Evolutionary conservation across 1,140 invertebrate species (phyloP).

Genomic region (Heliconius hewitsoni): DNA sequence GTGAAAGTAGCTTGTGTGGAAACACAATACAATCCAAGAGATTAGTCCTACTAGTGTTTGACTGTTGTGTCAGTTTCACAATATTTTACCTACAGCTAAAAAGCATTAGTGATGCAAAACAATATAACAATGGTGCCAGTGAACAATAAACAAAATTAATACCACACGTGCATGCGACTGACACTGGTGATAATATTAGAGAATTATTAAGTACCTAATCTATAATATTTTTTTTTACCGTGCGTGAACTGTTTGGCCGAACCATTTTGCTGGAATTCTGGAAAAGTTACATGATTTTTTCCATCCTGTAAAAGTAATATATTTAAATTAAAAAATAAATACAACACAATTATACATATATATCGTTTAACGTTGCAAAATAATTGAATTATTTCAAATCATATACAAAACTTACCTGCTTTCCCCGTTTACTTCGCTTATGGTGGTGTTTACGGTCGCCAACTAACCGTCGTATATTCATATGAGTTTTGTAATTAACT

Average conservation of each 20-base stretch:
- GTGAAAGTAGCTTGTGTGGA: constrained; percentile 19
- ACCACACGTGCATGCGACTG: constrained; percentile 79
- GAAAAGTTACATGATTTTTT: constrained; percentile 93
- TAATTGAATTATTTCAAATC: not conserved
- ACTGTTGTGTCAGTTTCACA: not conserved
- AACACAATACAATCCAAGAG: constrained; percentile 3
- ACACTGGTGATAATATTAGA: constrained; percentile 78
- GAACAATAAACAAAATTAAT: constrained; percentile 46
- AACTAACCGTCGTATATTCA: constrained; percentile 93
- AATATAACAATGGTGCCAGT: constrained; percentile 35
- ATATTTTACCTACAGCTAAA: constrained; percentile 1
- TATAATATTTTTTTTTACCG: constrained; percentile 87
- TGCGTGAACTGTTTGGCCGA: constrained; percentile 92
- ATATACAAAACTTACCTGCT: constrained; percentile 81
- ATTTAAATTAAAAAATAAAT: not conserved
- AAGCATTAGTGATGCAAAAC: constrained; percentile 30
- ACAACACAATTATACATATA: too few relatives aligned
- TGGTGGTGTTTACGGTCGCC: constrained; percentile 91
- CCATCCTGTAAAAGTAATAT: constrained; percentile 83
- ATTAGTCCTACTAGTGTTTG: not conserved
- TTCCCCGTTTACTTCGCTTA: constrained; percentile 90
- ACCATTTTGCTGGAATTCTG: constrained; percentile 92
- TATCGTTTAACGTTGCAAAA: not conserved
- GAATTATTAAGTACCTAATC: constrained; percentile 81
- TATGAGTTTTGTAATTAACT: constrained; percentile 95